Evolutionary conservation across 2,888 invertebrate species (phyloP).

Genomic region (Aporophyla lueneburgensis): DNA sequence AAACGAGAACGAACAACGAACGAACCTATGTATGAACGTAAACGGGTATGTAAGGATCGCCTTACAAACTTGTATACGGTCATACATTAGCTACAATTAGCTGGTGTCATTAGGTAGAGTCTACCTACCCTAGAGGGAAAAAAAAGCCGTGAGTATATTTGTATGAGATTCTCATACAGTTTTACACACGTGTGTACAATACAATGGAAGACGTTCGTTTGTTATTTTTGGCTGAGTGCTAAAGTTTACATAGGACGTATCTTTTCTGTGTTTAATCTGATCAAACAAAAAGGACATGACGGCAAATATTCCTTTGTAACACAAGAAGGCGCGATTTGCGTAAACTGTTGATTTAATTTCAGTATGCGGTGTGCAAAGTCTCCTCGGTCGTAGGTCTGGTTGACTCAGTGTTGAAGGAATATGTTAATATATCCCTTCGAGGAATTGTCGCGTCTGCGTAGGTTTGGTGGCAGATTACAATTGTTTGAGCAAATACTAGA

Average conservation of each 20-base stretch:
- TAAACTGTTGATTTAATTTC: constrained; percentile 30
- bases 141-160: neutral
- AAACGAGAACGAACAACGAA: neutral
- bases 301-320: neutral
- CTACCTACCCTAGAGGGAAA: neutral
- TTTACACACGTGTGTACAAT: neutral
- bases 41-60: neutral
- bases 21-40: neutral
- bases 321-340: constrained; percentile 17
- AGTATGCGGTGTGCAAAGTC: constrained; percentile 1
- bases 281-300: neutral
- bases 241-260: constrained; percentile 14
- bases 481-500: constrained; percentile 24
- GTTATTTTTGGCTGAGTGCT: neutral
- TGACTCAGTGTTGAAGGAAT: constrained; percentile 2
- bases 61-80: no score
- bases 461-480: neutral
- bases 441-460: neutral
- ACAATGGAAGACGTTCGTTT: neutral
- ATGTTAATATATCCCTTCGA: constrained; percentile 20
- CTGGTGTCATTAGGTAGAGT: neutral
- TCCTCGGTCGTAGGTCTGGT: neutral
- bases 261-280: neutral
- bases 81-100: neutral
- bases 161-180: neutral